Conservation (phyloP, 2,797 vertebrate species). For the Chelidonichthys spinosus region DNA sequence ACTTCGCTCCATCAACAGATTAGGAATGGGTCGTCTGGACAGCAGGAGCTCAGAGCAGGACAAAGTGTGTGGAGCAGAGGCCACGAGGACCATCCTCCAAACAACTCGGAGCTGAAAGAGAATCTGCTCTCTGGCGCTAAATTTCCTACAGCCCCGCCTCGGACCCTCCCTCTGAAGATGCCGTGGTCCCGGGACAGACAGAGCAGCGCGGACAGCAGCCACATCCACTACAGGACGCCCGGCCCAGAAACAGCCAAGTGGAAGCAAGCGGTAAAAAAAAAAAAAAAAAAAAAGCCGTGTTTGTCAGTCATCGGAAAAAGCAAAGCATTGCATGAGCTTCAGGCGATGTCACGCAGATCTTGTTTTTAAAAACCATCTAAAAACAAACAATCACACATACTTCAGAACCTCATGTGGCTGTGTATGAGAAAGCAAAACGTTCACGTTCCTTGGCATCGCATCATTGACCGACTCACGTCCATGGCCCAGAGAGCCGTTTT, state of each 20-base stretch:
- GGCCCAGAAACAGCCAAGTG: slow-evolving; percentile 81
- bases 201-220: slow-evolving; percentile 77
- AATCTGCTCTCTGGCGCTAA: slow-evolving; percentile 49
- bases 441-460: slow-evolving; percentile 71
- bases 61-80: slow-evolving; percentile 55
- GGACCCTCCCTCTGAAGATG: slow-evolving; percentile 78
- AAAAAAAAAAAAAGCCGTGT: slow-evolving; percentile 24
- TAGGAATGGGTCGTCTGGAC: slow-evolving; percentile 37
- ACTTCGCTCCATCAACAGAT: slow-evolving; percentile 31
- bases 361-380: slow-evolving; percentile 75
- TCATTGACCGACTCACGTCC: slow-evolving; percentile 75
- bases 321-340: slow-evolving; percentile 86
- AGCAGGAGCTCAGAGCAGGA: slow-evolving; percentile 61
- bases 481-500: slow-evolving; percentile 74
- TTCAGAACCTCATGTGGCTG: slow-evolving; percentile 74
- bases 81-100: slow-evolving; percentile 61
- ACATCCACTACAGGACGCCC: slow-evolving; percentile 79
- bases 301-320: slow-evolving; percentile 80
- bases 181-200: slow-evolving; percentile 81
- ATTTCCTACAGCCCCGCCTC: slow-evolving; percentile 71
- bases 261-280: slow-evolving; percentile 85
- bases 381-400: slow-evolving; percentile 65
- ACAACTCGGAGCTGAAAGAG: slow-evolving; percentile 63
- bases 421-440: slow-evolving; percentile 79
- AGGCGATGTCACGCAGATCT: slow-evolving; percentile 73